Conservation (phyloP, 2,797 vertebrate genomes). For the Phoebastria nigripes region DNA sequence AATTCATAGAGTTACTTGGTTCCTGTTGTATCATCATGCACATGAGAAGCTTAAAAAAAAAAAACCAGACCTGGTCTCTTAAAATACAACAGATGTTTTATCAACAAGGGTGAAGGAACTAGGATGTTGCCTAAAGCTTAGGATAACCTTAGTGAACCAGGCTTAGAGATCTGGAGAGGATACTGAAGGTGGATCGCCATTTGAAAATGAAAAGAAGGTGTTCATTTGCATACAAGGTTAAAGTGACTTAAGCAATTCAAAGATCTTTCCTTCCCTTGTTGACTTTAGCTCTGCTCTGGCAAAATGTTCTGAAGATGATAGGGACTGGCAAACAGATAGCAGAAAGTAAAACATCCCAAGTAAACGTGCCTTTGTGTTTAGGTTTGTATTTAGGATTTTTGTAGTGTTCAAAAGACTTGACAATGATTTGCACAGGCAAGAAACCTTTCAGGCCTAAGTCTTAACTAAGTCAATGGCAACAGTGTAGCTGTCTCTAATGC, state of each 20-base stretch:
- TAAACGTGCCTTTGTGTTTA: background rate
- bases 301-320: background rate
- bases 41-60: background rate
- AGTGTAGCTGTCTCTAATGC: background rate
- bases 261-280: background rate
- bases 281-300: background rate
- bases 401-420: background rate
- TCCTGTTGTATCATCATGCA: background rate
- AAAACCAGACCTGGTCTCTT: background rate
- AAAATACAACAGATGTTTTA: background rate
- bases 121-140: background rate
- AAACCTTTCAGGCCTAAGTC: background rate
- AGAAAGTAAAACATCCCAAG: background rate
- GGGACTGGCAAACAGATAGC: background rate
- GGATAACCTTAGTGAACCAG: background rate
- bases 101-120: background rate
- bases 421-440: background rate
- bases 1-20: background rate
- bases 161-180: background rate
- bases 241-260: background rate
- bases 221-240: background rate
- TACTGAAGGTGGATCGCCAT: background rate
- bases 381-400: background rate
- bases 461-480: background rate
- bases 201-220: background rate